Evolutionary conservation across 2,888 invertebrate genomes (phyloP), one percentile per base, ranked within the genome.

Genomic region (Gibbula magus): DNA sequence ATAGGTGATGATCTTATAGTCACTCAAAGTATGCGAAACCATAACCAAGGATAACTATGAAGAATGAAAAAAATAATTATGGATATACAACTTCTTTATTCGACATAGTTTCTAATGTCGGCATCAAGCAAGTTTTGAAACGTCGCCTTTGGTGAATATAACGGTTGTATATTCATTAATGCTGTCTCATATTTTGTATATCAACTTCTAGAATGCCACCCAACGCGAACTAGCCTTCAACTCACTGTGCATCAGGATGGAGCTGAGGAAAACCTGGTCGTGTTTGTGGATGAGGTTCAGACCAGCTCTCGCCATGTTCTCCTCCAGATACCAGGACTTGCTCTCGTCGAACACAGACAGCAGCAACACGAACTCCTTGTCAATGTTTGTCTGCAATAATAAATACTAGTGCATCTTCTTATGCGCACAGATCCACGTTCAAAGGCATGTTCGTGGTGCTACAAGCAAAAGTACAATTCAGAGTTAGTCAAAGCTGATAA

Each of bases 271-370:
- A 18, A 20, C 70, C 1, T 10, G 35, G 20, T 70, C 70, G 35
- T 32, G 20, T 35, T 25, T 70, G 8, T 25, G 75, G 10, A 56
- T 32, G 20, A 39, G 66, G 25, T 20, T 39, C 3, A 35, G 35
- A 8, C 35, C 35, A 16, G 18, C 29, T 18, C 39, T 70, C 70
- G n/a, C 18, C 13, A 81, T 79, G 79, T 81, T 81, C 20, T 85
- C 81, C n/a, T 84, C 82, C 29, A 85, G 73, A 76, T 86, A 82
- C 84, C 84, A 84, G 13, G 84, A 85, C 45, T 79, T 67, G 78
- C 83, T 84, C 78, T 86, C 86, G 78, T 86, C 85, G n/a, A 83
- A 51, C 13, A 77, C n/a, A 16, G 35, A 7, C 35, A 70, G 20
- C 61, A 61, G 3, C 13, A 61, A 25, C 29, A 29, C 16, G 25